Conservation (phyloP, 2,888 invertebrate species). For the Ormyrus labotus region DNA sequence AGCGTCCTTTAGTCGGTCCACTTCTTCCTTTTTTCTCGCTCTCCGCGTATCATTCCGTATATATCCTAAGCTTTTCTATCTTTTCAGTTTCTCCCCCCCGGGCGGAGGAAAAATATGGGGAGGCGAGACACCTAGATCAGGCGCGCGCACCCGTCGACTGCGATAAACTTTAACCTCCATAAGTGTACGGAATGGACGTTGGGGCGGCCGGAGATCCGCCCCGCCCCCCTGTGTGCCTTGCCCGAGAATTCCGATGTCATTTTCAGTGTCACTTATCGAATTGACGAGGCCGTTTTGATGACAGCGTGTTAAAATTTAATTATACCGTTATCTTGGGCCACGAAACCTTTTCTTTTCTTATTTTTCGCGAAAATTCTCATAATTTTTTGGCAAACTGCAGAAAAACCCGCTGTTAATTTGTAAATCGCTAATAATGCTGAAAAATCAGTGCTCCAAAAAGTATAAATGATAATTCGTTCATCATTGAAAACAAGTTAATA, state of each 20-base stretch:
- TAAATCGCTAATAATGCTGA: too few relatives aligned
- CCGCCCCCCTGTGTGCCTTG: not conserved
- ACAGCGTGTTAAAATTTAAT: slow-evolving; percentile 34
- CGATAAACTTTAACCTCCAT: slow-evolving; percentile 62
- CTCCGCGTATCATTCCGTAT: slow-evolving; percentile 32
- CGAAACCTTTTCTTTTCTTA: too few relatives aligned
- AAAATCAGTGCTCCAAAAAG: too few relatives aligned
- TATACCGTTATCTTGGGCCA: not conserved
- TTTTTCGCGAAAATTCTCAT: too few relatives aligned
- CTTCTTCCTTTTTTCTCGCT: slow-evolving; percentile 52
- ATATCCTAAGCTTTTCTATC: slow-evolving; percentile 49
- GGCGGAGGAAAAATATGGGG: slow-evolving; percentile 50
- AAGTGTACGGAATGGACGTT: slow-evolving; percentile 37
- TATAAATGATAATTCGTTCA: too few relatives aligned
- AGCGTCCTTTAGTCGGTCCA: slow-evolving; percentile 65
- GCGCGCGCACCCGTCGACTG: slow-evolving; percentile 57
- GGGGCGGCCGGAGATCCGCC: not conserved
- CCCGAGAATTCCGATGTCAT: slow-evolving; percentile 36
- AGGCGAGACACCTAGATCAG: slow-evolving; percentile 61
- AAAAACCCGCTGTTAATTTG: too few relatives aligned
- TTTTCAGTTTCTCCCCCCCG: slow-evolving; percentile 31
- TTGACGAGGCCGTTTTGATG: slow-evolving; percentile 12
- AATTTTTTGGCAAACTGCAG: too few relatives aligned
- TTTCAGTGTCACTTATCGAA: slow-evolving; percentile 53
- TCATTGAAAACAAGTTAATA: too few relatives aligned